Evolutionary conservation across 2,888 invertebrate species (phyloP).

Genomic region (Pseudoips prasinana): DNA sequence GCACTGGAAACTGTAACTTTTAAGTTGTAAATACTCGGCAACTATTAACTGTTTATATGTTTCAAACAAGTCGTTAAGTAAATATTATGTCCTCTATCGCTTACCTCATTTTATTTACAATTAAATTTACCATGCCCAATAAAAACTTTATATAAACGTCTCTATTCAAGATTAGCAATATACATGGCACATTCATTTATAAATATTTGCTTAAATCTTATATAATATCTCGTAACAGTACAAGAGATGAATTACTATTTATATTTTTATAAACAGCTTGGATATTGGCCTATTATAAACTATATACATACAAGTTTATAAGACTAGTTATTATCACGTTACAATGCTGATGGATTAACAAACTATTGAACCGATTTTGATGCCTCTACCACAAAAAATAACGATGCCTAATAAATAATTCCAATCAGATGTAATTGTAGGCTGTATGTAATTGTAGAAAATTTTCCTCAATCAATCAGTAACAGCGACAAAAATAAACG

Average conservation of each 20-base stretch:
- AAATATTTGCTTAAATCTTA: constrained; percentile 44
- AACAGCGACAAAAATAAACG: constrained; percentile 15
- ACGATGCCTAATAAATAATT: constrained; percentile 29
- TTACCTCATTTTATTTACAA: constrained; percentile 46
- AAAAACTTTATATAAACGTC: constrained; percentile 49
- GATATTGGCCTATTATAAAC: constrained; percentile 54
- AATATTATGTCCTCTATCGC: constrained; percentile 39
- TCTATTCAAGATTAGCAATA: constrained; percentile 60
- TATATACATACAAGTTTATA: constrained; percentile 73
- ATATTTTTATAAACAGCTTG: constrained; percentile 49
- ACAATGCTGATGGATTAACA: constrained; percentile 57
- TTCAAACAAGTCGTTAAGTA: constrained; percentile 38
- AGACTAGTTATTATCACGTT: constrained; percentile 81
- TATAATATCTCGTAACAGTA: constrained; percentile 38
- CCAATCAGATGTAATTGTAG: constrained; percentile 31
- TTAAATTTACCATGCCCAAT: constrained; percentile 40
- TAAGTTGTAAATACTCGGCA: constrained; percentile 41
- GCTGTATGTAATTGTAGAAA: constrained; percentile 29
- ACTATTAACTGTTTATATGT: constrained; percentile 43
- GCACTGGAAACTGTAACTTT: constrained; percentile 43
- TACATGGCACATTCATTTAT: constrained; percentile 63
- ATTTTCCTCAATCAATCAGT: constrained; percentile 30
- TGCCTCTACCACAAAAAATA: constrained; percentile 22
- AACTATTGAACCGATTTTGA: constrained; percentile 19
- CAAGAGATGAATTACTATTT: constrained; percentile 46